Evolutionary conservation across 2,888 invertebrate genomes (phyloP).

Genomic region (Hemaris fuciformis): DNA sequence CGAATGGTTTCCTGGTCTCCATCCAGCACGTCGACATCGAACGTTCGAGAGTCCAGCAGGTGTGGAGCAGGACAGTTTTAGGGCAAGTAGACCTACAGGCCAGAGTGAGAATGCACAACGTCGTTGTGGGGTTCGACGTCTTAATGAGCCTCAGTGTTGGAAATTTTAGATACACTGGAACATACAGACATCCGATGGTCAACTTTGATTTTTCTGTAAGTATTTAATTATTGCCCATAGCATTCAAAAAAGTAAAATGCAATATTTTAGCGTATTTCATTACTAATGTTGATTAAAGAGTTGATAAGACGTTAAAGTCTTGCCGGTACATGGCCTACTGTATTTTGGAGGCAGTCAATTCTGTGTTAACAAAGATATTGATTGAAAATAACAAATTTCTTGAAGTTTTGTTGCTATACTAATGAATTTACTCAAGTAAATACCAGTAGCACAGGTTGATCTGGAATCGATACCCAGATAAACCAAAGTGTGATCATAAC

Average conservation of each 20-base stretch:
- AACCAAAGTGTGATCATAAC: too few relatives aligned
- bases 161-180: conserved; percentile 38
- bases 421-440: too few relatives aligned
- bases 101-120: conserved; percentile 45
- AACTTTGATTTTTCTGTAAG: conserved; percentile 49
- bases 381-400: too few relatives aligned
- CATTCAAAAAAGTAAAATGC: not conserved
- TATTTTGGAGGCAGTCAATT: too few relatives aligned
- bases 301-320: too few relatives aligned
- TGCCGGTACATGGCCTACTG: too few relatives aligned
- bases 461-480: too few relatives aligned
- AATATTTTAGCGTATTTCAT: too few relatives aligned
- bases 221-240: conserved; percentile 6
- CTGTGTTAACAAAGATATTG: too few relatives aligned
- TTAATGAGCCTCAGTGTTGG: conserved; percentile 33
- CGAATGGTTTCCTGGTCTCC: conserved; percentile 55
- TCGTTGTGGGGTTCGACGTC: conserved; percentile 57
- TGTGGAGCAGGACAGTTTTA: conserved; percentile 38
- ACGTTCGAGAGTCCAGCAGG: conserved; percentile 42
- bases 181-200: conserved; percentile 39
- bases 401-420: too few relatives aligned
- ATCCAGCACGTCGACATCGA: conserved; percentile 49
- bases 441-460: too few relatives aligned
- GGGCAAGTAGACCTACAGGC: conserved; percentile 38
- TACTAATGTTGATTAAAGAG: too few relatives aligned